A percentile compares a stretch with the other conserved stretches of the same genome.
phyloP scores from a whole-genome alignment of 2,113 vertebrate species.

The Furnarius figulus region DNA sequence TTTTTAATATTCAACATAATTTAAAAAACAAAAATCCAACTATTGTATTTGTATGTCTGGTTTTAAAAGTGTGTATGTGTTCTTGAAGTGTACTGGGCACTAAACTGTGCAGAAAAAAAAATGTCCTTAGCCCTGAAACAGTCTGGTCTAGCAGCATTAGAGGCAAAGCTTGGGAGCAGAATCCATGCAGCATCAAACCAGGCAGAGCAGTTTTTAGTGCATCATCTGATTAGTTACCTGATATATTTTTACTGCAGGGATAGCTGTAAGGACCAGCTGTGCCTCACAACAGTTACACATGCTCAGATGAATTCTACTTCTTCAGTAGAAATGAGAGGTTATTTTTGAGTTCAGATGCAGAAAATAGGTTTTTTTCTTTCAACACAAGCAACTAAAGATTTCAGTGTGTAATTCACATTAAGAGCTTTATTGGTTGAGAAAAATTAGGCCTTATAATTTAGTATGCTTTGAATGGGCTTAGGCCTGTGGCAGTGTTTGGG shows the following conservation, averaged over 20 bases:
- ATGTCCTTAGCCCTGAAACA: neutral
- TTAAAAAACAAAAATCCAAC: neutral
- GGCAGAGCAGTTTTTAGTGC: neutral
- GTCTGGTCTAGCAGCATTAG: neutral
- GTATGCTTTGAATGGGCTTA: neutral
- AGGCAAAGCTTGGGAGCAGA: neutral
- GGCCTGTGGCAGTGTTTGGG: neutral
- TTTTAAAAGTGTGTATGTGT: neutral
- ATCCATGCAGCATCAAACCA: neutral
- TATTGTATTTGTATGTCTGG: neutral
- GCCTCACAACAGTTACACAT: neutral
- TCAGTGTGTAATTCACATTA: neutral
- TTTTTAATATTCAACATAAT: neutral
- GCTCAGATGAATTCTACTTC: neutral
- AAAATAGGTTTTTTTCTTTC: neutral
- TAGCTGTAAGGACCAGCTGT: neutral
- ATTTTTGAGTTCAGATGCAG: neutral
- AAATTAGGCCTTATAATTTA: neutral
- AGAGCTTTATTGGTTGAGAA: neutral
- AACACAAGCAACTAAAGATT: neutral
- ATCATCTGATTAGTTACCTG: neutral
- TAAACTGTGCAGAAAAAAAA: neutral
- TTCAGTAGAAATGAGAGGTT: neutral
- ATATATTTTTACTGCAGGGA: neutral
- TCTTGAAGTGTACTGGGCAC: neutral